A percentile compares a stretch with the other conserved stretches of the same genome.
Evolutionary conservation across 2,113 vertebrate species (phyloP).

Genomic region (Pollachius pollachius): DNA sequence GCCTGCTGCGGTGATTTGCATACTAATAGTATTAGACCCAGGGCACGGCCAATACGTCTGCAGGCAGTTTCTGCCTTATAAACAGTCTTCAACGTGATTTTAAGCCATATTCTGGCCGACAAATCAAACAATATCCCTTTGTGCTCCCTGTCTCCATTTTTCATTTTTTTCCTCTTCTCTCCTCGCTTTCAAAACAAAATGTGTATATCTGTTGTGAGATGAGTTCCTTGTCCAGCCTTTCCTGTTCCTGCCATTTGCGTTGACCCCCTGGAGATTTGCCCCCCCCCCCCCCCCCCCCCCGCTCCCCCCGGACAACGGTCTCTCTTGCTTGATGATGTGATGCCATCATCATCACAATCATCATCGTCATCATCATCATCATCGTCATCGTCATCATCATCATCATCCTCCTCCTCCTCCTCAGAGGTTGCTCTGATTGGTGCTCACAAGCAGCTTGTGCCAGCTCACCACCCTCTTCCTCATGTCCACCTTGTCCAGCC

Average conservation of each 20-base stretch:
- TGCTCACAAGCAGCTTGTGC: conserved; percentile 94
- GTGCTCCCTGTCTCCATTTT: neutral
- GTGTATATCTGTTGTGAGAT: too few species aligned
- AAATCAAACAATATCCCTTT: neutral
- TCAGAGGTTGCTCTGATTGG: conserved; percentile 67
- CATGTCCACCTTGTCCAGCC: conserved; percentile 99
- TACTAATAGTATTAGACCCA: conserved; percentile 30
- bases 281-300: neutral
- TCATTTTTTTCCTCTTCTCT: neutral
- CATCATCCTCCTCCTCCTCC: neutral
- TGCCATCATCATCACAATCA: too few species aligned
- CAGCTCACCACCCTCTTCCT: conserved; percentile 98
- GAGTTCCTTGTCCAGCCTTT: conserved; percentile 19
- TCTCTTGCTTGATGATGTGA: too few species aligned
- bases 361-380: too few species aligned
- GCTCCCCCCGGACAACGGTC: too few species aligned
- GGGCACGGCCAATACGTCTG: conserved; percentile 27
- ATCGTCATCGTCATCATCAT: too few species aligned
- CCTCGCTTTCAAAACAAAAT: neutral
- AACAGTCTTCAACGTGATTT: conserved; percentile 25
- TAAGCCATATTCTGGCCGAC: too few species aligned
- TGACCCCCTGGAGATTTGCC: neutral
- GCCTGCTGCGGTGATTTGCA: conserved; percentile 26
- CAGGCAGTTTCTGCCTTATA: conserved; percentile 63
- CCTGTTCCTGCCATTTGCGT: conserved; percentile 18